Base-by-base conservation (phyloP, 2,888 invertebrate species). In the Drosophila stalkeri region DNA sequence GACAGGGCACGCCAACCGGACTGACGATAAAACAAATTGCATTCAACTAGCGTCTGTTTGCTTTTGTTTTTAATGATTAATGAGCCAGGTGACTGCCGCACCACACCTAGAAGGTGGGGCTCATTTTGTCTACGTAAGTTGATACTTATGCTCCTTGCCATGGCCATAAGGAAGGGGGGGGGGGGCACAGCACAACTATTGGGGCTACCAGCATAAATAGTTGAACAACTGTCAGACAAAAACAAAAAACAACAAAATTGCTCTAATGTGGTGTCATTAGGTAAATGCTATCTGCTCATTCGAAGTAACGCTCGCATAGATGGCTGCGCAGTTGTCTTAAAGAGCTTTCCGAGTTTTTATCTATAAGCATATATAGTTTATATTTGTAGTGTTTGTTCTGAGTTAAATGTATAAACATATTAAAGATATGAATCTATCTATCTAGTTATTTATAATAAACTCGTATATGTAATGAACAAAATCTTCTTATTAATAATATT, bases 51-150 rank as follows among this genome's bases (percentile, higher is more conserved):
- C 75, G 75, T 66, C 67, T 75, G 74, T 67, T 75, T 69, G 77
- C 68, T 72, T 82, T 55, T 74, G 71, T 71, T 65, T 83, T 86
- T 73, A 86, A 86, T 86, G 86, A 86, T 86, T 86, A 86, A 86
- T 86, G 80, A 83, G 80, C 66, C 76, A 66, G 59, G 65, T 70
- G 73, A 69, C 65, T 65, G 51, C 54, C 74, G 52, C 69, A 65
- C 71, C 81, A 55, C 62, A 37, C 59, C 39, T 55, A 49, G n/a
- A 41, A 54, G 41, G 33, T 41, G 44, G 23, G 5, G 20, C 31
- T 20, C 12, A 3, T 59, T 61, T 16, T 7, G 41, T 61, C 56
- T 70, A 51, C 64, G 86, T 80, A 74, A 73, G 85, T 72, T 77
- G 76, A 85, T 85, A 85, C 86, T 79, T 72, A 68, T 49, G 75